Conservation (phyloP, 2,113 vertebrate species). For the Coregonus clupeaformis region DNA sequence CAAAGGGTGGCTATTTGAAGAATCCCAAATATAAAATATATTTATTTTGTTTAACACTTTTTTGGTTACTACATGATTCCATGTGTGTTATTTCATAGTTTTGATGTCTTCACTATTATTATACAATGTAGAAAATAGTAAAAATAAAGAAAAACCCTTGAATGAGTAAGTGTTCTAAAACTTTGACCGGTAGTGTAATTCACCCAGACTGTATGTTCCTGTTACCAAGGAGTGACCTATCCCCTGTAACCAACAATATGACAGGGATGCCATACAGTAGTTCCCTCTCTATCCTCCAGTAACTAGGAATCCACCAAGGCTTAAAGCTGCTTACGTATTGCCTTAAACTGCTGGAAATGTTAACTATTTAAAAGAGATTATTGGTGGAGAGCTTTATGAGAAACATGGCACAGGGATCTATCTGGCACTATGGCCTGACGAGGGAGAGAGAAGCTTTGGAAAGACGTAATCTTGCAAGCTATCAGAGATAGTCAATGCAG, state of each 20-base stretch:
- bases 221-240: not conserved
- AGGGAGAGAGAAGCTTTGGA: not conserved
- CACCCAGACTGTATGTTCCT: not conserved
- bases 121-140: too few relatives aligned
- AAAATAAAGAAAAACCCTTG: too few relatives aligned
- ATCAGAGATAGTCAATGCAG: not conserved
- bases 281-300: not conserved
- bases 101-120: too few relatives aligned
- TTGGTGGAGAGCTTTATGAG: slow-evolving; percentile 3
- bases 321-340: slow-evolving; percentile 35
- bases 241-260: not conserved
- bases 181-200: too few relatives aligned
- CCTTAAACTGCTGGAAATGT: slow-evolving; percentile 15
- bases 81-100: too few relatives aligned
- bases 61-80: too few relatives aligned
- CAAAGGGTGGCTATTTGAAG: too few relatives aligned
- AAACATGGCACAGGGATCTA: slow-evolving; percentile 11
- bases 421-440: not conserved
- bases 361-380: slow-evolving; percentile 38
- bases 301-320: not conserved
- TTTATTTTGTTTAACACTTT: too few relatives aligned
- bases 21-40: too few relatives aligned
- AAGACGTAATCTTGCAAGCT: slow-evolving; percentile 1
- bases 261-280: not conserved
- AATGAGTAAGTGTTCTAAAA: too few relatives aligned